phyloP scores from a whole-genome alignment of 2,113 vertebrate species.

The Speoplatyrhinus poulsoni region DNA sequence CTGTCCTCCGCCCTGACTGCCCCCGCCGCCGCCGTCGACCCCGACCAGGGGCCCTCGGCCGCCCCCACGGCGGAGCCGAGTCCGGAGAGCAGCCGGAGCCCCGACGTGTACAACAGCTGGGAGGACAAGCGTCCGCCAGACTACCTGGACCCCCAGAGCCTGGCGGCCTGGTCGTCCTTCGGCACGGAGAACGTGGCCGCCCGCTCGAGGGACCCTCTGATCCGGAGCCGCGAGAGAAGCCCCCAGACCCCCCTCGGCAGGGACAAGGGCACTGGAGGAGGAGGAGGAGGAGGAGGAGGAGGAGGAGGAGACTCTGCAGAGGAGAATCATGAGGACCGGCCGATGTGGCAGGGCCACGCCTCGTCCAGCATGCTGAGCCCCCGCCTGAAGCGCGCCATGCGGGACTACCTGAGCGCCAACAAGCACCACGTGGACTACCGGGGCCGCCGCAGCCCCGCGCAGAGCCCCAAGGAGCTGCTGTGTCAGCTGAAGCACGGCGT shows the following conservation, averaged over 20 bases:
- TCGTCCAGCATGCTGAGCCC: constrained; percentile 88
- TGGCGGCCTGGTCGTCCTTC: constrained; percentile 76
- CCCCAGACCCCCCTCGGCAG: constrained; percentile 12
- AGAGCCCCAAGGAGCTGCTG: constrained; percentile 80
- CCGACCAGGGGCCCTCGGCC: constrained; percentile 33
- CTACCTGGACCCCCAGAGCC: constrained; percentile 68
- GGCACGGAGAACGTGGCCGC: constrained; percentile 71
- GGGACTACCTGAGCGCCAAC: constrained; percentile 88
- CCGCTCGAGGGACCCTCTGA: constrained; percentile 42
- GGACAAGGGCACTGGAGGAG: constrained; percentile 17
- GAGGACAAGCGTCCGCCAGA: constrained; percentile 51
- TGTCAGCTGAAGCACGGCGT: constrained; percentile 85
- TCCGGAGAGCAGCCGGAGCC: constrained; percentile 50
- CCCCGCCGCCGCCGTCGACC: constrained; percentile 7
- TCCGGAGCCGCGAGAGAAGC: constrained; percentile 60
- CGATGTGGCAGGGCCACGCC: constrained; percentile 87
- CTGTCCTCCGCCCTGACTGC: constrained; percentile 31
- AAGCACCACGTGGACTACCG: constrained; percentile 88
- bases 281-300: background rate
- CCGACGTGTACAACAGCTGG: constrained; percentile 58
- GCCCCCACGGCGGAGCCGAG: constrained; percentile 30
- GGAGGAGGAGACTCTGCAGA: constrained; percentile 58
- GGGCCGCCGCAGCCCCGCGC: constrained; percentile 65
- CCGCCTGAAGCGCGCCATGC: constrained; percentile 90
- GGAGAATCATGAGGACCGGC: constrained; percentile 82